Base-by-base conservation (phyloP, 2,113 vertebrate species). In the Paradisaea rubra region DNA sequence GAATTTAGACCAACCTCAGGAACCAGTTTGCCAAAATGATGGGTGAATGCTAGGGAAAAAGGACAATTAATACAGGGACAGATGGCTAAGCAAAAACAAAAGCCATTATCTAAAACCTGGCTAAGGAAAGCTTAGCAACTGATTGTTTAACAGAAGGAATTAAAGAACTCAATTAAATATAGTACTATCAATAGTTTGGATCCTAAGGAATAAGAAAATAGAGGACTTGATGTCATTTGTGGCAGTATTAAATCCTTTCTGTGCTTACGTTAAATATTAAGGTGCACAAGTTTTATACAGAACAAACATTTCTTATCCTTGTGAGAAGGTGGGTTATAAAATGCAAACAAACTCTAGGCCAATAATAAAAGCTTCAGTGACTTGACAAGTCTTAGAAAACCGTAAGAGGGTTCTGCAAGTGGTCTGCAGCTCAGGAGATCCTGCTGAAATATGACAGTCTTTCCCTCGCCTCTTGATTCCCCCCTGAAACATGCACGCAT, bases 61-160 rank as follows among this genome's bases (percentile, higher is more conserved):
- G 88, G 94, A 95, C 95, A 97, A 96, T 96, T 96, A 97, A 96
- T 94, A 96, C 81, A 97, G 88, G 76, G 93, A 97, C 95, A 97
- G 96, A 97, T 96, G 95, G 94, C 80, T 96, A 95, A 95, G 39
- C 47, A 95, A 97, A 97, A 96, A 89, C 95, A 97, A 96, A 93
- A 87, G 95, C 93, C 89, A 94, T 70, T 85, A 91, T 91, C 71
- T 81, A 92, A 96, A 97, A 95, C 94, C 79, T 94, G 73, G n/a
- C 86, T 95, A 89, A 96, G 93, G 91, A 88, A 96, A 92, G 81
- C 79, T 78, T 93, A 95, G 76, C 60, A 93, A 95, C 73, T 95
- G 93, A 92, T 85, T 93, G 89, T 64, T 82, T 54, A 91, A 88
- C 69, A 81, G 87, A 97, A 84, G 74, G 72, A 91, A 85, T 92